phyloP scores from a whole-genome alignment of 2,888 invertebrate species.

The Hydraecia micacea region DNA sequence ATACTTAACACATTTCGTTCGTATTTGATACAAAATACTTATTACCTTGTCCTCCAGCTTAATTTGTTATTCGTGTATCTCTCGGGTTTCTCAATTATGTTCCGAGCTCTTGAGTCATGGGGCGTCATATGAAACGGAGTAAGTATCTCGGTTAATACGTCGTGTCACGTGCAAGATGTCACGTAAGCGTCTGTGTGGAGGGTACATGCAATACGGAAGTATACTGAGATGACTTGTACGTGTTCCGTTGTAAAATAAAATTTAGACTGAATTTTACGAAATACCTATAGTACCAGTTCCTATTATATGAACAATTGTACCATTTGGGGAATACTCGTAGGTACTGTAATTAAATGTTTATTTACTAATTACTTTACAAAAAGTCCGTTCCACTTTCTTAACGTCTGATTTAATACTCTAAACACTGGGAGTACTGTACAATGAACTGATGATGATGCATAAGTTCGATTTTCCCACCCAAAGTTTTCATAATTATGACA shows the following conservation, averaged over 20 bases:
- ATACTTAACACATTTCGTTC: neutral
- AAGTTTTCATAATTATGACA: neutral
- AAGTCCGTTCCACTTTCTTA: neutral
- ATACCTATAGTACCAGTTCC: neutral
- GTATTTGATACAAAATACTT: constrained; percentile 20
- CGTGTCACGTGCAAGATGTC: constrained; percentile 32
- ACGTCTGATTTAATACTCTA: neutral
- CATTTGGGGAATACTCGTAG: neutral
- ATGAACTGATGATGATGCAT: too few species aligned
- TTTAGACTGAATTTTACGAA: neutral
- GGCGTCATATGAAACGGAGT: constrained; percentile 7
- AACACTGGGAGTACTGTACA: neutral
- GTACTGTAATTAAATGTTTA: neutral
- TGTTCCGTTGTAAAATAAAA: neutral
- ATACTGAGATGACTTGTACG: neutral
- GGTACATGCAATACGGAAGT: constrained; percentile 2
- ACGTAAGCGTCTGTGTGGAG: constrained; percentile 24
- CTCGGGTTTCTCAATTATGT: constrained; percentile 21
- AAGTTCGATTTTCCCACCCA: neutral
- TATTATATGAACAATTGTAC: neutral
- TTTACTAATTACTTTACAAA: too few species aligned
- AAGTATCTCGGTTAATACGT: constrained; percentile 23
- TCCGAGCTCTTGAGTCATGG: constrained; percentile 20
- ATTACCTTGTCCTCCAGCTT: neutral
- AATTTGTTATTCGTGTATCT: constrained; percentile 10